phyloP scores from a whole-genome alignment of 2,113 vertebrate species.

The Barbus barbus region DNA sequence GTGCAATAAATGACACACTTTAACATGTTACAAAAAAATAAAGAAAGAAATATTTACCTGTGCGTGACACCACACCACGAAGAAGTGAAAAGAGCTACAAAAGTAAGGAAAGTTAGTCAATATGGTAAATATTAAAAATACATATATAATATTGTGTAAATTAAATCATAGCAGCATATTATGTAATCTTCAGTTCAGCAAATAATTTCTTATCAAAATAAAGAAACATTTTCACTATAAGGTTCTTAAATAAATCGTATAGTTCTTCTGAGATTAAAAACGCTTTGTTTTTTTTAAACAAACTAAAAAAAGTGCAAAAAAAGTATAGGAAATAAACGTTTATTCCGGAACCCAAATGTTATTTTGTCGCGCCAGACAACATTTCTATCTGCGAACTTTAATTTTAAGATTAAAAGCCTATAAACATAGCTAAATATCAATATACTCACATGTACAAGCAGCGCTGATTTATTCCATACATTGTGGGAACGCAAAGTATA shows the following conservation, averaged over 20 bases:
- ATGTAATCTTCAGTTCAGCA: neutral
- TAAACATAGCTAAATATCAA: neutral
- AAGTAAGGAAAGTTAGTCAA: neutral
- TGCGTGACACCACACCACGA: slow-evolving; percentile 85
- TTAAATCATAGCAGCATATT: too few relatives aligned
- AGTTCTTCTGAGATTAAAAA: too few relatives aligned
- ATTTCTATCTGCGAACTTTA: neutral
- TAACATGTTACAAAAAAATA: neutral
- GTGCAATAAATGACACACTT: neutral
- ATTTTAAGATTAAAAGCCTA: too few relatives aligned
- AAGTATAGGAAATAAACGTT: too few relatives aligned
- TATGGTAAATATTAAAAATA: neutral
- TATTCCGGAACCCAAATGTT: neutral
- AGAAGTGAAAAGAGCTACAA: slow-evolving; percentile 86
- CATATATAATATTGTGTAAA: too few relatives aligned
- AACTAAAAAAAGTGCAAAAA: too few relatives aligned
- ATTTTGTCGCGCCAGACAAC: neutral
- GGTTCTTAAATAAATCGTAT: neutral
- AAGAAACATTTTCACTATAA: neutral
- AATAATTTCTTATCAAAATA: neutral
- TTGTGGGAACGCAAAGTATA: slow-evolving; percentile 52
- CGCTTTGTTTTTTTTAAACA: too few relatives aligned
- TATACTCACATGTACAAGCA: slow-evolving; percentile 76
- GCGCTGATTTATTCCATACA: slow-evolving; percentile 76
- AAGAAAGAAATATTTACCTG: slow-evolving; percentile 75